Percentiles rank a stretch among this genome's conserved stretches.
Conservation (phyloP, 2,113 vertebrate species). For the Microtus oregoni region DNA sequence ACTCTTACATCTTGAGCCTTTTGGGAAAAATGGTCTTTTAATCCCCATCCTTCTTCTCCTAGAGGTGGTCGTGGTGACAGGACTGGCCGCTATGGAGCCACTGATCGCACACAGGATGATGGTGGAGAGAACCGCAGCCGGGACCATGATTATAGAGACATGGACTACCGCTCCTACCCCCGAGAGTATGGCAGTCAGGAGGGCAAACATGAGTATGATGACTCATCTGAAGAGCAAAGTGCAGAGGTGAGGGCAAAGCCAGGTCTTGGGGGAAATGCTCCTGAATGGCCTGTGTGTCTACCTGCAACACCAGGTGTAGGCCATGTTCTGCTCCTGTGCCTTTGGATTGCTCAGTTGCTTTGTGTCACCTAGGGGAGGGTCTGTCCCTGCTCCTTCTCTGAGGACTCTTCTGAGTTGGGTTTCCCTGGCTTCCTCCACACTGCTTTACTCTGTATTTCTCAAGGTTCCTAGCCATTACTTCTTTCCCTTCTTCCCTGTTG, state of each 20-base stretch:
- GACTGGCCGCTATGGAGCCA: constrained; percentile 90
- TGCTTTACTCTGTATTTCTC: constrained; percentile 76
- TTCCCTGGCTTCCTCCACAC: constrained; percentile 74
- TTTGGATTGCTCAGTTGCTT: constrained; percentile 72
- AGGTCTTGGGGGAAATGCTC: constrained; percentile 63
- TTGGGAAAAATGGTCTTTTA: constrained; percentile 10
- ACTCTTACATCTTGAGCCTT: not conserved
- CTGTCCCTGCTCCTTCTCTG: constrained; percentile 60
- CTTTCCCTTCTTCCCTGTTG: constrained; percentile 70
- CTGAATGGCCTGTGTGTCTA: constrained; percentile 19
- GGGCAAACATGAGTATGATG: constrained; percentile 82
- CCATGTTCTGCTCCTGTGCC: constrained; percentile 51
- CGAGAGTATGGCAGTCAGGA: constrained; percentile 86
- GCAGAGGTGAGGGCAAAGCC: constrained; percentile 76
- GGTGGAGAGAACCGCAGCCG: constrained; percentile 77
- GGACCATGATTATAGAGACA: constrained; percentile 93
- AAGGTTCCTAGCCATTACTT: constrained; percentile 64
- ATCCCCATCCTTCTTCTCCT: constrained; percentile 15
- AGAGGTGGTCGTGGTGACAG: constrained; percentile 93
- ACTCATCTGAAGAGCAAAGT: constrained; percentile 83
- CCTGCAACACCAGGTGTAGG: constrained; percentile 46
- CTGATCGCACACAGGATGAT: constrained; percentile 79
- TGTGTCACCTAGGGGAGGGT: constrained; percentile 51
- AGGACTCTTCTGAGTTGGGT: constrained; percentile 51
- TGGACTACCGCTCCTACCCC: constrained; percentile 87